Evolutionary conservation across 2,888 invertebrate genomes (phyloP), one percentile per base, ranked within the genome.

Genomic region (Drosophila phalerata): DNA sequence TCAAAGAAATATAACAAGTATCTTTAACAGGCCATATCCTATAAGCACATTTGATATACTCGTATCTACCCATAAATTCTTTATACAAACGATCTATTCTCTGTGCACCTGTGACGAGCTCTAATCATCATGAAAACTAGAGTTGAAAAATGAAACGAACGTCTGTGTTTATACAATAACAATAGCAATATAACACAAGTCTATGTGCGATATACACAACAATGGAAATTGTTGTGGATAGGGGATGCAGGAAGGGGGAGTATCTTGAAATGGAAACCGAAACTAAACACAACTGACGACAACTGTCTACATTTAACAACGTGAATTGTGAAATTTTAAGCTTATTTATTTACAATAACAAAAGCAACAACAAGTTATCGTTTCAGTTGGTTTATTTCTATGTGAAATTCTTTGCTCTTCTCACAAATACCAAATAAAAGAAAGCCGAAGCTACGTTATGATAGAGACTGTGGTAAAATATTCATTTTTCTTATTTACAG

Each of bases 81-180:
- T 19, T 22, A 34, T n/a, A 34, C 47, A 48, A 48, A 48, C 47
- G 28, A 48, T 48, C 30, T 22, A 51, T 22, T 30, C 60, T 48
- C 42, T 57, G 9, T 38, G 30, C 83, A 83, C 63, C 85, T 85
- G 85, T 52, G 40, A 55, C 51, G 48, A 69, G 71, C 74, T 81
- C 81, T 84, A 86, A 86, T 81, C 81, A 85, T 81, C 84, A 75
- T 64, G 64, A 57, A 57, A 62, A 58, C 48, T 15, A 45, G 32
- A 52, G 67, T 77, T 68, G 67, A 57, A 56, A 61, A 69, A 56
- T 53, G 64, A 69, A 69, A 66, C 60, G 52, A 75, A 64, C 45
- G 84, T 81, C 87, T 86, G 73, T 85, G 72, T 86, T 84, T 84
- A 70, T 73, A 67, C 51, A 79, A 70, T 15, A 34, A 28, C 28